phyloP scores from a whole-genome alignment of 2,797 vertebrate species.

The Xenops minutus region DNA sequence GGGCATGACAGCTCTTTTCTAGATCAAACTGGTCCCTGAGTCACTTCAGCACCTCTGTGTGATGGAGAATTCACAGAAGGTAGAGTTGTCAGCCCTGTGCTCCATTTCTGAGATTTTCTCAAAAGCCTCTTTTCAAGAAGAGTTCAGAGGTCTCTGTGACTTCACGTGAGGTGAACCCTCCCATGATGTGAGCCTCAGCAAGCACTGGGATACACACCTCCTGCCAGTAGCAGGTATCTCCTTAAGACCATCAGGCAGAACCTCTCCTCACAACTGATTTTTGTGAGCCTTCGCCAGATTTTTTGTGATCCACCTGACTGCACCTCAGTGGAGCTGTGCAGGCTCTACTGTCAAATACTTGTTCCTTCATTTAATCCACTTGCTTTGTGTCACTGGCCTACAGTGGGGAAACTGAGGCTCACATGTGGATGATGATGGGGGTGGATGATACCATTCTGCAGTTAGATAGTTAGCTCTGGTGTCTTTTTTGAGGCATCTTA shows the following conservation, averaged over 20 bases:
- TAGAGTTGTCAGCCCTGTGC: neutral
- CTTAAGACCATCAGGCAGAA: neutral
- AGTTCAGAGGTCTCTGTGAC: neutral
- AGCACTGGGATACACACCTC: neutral
- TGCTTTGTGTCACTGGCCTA: neutral
- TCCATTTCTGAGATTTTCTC: neutral
- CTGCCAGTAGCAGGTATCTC: neutral
- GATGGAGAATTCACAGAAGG: neutral
- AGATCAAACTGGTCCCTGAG: neutral
- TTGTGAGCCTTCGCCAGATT: neutral
- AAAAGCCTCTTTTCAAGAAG: neutral
- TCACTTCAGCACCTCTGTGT: neutral
- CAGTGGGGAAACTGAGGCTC: neutral
- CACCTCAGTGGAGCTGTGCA: neutral
- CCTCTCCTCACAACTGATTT: neutral
- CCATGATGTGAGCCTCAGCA: neutral
- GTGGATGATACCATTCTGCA: neutral
- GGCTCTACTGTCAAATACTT: neutral
- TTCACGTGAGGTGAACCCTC: neutral
- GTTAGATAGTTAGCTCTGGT: neutral
- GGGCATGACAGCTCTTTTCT: neutral
- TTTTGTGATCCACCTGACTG: neutral
- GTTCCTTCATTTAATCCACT: neutral
- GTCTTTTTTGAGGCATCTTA: neutral
- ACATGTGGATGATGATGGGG: rapidly evolving